phyloP scores from a whole-genome alignment of 2,113 vertebrate genomes.

The Nycticryphes semicollaris region DNA sequence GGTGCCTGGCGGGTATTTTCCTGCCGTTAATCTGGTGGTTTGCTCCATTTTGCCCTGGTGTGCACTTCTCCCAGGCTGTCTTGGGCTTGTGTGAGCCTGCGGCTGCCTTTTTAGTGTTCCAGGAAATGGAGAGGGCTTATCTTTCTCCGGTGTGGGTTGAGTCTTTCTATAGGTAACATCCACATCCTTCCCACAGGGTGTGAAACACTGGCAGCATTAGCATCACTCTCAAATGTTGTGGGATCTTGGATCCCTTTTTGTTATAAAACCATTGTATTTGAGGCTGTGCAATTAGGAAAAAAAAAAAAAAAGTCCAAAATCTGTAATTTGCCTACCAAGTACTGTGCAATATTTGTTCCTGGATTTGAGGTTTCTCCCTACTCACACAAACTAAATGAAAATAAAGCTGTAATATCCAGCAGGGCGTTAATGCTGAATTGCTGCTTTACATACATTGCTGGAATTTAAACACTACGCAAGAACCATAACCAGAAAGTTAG shows the following conservation, averaged over 20 bases:
- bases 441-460: background rate
- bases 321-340: background rate
- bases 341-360: background rate
- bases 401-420: conserved; percentile 16
- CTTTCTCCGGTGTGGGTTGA: background rate
- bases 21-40: background rate
- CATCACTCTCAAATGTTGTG: background rate
- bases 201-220: background rate
- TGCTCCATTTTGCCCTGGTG: background rate
- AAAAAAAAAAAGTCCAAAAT: background rate
- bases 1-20: background rate
- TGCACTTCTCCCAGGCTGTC: background rate
- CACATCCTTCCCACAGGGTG: background rate
- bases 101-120: background rate
- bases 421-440: background rate
- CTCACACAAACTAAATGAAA: background rate
- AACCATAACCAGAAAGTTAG: background rate
- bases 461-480: background rate
- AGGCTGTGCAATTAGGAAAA: background rate
- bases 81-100: accelerated
- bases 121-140: background rate
- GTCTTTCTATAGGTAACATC: background rate
- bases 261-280: background rate
- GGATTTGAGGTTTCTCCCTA: background rate
- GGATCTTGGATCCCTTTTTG: background rate